A percentile compares a stretch with the other conserved stretches of the same genome.
Evolutionary conservation across 1,140 invertebrate species (phyloP).

Genomic region (Eumaeus atala): DNA sequence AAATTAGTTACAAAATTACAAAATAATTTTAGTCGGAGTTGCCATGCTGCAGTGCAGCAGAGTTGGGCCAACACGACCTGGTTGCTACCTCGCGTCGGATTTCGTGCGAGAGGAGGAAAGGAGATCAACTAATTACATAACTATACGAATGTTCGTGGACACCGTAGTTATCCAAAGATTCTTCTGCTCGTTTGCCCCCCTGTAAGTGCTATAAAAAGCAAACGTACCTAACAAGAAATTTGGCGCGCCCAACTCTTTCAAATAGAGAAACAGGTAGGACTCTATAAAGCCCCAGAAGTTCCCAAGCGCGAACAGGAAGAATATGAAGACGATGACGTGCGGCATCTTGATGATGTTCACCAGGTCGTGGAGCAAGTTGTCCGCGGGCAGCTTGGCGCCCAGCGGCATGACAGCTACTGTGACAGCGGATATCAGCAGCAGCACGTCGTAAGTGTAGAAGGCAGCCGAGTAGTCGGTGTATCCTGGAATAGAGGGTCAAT

Average conservation of each 20-base stretch:
- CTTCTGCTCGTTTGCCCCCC: too few species aligned
- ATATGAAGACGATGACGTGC: constrained; percentile 83
- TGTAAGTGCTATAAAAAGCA: not conserved
- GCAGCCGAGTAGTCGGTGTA: constrained; percentile 86
- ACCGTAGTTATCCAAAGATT: too few species aligned
- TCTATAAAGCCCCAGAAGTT: constrained; percentile 91
- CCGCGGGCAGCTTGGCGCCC: constrained; percentile 81
- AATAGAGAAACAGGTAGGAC: constrained; percentile 88
- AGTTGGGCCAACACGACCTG: too few species aligned
- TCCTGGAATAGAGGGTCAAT: constrained; percentile 63
- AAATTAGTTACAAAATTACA: too few species aligned
- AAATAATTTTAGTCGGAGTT: too few species aligned
- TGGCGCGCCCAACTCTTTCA: constrained; percentile 85
- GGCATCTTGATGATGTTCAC: constrained; percentile 83
- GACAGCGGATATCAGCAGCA: constrained; percentile 80
- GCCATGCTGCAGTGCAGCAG: too few species aligned
- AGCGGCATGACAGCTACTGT: constrained; percentile 83
- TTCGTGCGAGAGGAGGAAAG: too few species aligned
- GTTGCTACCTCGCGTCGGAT: too few species aligned
- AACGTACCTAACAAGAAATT: constrained; percentile 84
- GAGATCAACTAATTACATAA: too few species aligned
- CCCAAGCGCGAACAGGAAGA: constrained; percentile 84
- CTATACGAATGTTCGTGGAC: too few species aligned
- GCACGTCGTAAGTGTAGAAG: constrained; percentile 83
- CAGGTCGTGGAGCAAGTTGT: constrained; percentile 81